A percentile compares a stretch with the other conserved stretches of the same genome.
Evolutionary conservation across 2,888 invertebrate species (phyloP).

Genomic region (Ferdinandea cuprea): DNA sequence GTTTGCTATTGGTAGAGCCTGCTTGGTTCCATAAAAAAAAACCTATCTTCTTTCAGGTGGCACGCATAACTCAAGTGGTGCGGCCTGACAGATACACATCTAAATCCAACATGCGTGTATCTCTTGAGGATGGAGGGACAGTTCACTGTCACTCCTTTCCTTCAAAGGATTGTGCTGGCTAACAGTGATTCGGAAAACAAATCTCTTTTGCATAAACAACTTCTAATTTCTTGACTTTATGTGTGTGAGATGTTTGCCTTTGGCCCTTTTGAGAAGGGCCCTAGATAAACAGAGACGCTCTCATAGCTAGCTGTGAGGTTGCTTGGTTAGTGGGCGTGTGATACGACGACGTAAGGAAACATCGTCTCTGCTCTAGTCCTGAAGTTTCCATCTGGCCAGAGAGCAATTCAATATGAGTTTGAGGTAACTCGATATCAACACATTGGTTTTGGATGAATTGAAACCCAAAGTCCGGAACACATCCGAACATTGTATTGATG

Average conservation of each 20-base stretch:
- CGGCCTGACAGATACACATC: constrained; percentile 4
- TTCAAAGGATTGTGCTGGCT: constrained; percentile 28
- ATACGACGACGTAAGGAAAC: constrained; percentile 44
- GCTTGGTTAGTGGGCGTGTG: constrained; percentile 43
- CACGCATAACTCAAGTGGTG: not conserved
- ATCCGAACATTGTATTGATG: not conserved
- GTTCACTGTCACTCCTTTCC: constrained; percentile 50
- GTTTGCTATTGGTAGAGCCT: too few species aligned
- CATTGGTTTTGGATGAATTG: constrained; percentile 64
- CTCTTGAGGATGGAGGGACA: constrained; percentile 44
- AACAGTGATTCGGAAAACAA: constrained; percentile 62
- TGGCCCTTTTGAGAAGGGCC: constrained; percentile 32
- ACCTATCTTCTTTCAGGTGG: not conserved
- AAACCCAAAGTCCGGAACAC: constrained; percentile 40
- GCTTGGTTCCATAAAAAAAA: constrained; percentile 21
- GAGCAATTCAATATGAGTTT: constrained; percentile 72
- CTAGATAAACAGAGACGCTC: constrained; percentile 12
- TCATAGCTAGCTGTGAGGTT: not conserved
- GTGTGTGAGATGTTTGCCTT: constrained; percentile 20
- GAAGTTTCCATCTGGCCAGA: constrained; percentile 67
- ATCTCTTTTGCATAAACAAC: constrained; percentile 73
- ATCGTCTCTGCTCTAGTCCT: constrained; percentile 56
- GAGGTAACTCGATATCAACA: constrained; percentile 71
- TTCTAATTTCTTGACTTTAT: constrained; percentile 69
- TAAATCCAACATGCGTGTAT: constrained; percentile 25